Base-by-base conservation (phyloP, 1,140 invertebrate genomes). In the Drosophila parabipectinata region DNA sequence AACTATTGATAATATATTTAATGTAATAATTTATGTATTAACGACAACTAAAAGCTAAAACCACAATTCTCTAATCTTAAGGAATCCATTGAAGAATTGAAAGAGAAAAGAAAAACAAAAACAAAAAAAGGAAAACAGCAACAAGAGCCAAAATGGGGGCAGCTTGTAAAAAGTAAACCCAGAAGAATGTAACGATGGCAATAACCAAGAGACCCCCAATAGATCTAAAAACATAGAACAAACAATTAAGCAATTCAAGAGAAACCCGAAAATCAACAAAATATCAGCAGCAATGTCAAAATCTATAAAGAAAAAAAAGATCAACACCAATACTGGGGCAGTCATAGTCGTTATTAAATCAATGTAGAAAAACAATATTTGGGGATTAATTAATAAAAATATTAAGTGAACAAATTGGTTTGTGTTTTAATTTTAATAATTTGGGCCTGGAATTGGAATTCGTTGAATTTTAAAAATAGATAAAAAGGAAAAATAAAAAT, bases 11-110 rank as follows among this genome's bases (percentile, higher is more conserved):
- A 84, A 80, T 77, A 84, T 77, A 84, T 81, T 85, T 80, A 84
- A 83, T 83, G 64, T 83, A 83, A 84, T 85, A 84, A 84, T 84
- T 84, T 84, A 84, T 85, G 79, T 84, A 84, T 85, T 85, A 84
- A 85, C 81, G 72, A 68, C 77, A 77, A 87, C 74, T 81, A 84
- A 77, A 75, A 69, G 69, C 68, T 73, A 75, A 82, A 77, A 60
- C 64, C 72, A 50, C 64, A 69, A 30, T 66, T 74, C 64, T 74
- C 32, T 83, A 83, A 50, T 79, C 73, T 54, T 84, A 85, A 85
- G 72, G 56, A 61, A 41, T 80, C 44, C 62, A 26, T 79, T 47
- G 26, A 58, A 53, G 37, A 55, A 61, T 4, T 21, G 50, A 28
- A 28, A 56, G 5, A 24, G 18, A 51, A 53, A 7, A 37, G 15